Conservation (phyloP, 2,113 vertebrate genomes). For the Cricetomys ansorgei region DNA sequence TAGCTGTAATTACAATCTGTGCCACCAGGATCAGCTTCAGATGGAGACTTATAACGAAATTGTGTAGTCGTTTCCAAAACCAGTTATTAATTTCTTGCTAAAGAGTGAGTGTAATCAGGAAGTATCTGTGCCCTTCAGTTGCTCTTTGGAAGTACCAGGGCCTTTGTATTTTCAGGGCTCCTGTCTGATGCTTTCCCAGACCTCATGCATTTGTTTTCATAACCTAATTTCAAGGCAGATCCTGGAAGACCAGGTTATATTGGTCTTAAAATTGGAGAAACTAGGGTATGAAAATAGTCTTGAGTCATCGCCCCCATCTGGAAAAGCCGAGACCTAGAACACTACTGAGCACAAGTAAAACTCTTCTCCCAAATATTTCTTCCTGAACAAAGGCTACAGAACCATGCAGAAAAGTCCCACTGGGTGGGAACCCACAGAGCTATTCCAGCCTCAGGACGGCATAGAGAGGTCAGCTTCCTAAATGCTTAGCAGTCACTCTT, state of each 20-base stretch:
- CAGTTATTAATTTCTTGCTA: neutral
- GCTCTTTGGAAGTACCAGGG: neutral
- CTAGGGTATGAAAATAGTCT: neutral
- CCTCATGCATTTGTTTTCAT: neutral
- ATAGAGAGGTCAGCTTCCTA: neutral
- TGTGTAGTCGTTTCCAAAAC: neutral
- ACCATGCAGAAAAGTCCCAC: neutral
- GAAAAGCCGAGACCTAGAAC: neutral
- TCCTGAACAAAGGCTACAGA: neutral
- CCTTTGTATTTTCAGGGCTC: neutral
- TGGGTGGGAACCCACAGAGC: neutral
- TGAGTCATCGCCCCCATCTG: neutral
- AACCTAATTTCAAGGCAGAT: neutral
- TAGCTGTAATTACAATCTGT: neutral
- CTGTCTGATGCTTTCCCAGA: neutral
- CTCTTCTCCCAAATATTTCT: neutral
- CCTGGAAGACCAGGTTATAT: neutral
- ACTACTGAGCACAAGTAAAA: neutral
- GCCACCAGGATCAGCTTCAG: neutral
- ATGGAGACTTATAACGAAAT: neutral
- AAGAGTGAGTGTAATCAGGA: neutral
- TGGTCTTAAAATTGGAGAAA: neutral
- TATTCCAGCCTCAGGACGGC: neutral
- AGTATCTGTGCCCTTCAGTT: fast-evolving
- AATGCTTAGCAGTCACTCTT: no score